Evolutionary conservation across 1,140 invertebrate genomes (phyloP), one percentile per base, ranked within the genome.

Genomic region (Parasteatoda tepidariorum): DNA sequence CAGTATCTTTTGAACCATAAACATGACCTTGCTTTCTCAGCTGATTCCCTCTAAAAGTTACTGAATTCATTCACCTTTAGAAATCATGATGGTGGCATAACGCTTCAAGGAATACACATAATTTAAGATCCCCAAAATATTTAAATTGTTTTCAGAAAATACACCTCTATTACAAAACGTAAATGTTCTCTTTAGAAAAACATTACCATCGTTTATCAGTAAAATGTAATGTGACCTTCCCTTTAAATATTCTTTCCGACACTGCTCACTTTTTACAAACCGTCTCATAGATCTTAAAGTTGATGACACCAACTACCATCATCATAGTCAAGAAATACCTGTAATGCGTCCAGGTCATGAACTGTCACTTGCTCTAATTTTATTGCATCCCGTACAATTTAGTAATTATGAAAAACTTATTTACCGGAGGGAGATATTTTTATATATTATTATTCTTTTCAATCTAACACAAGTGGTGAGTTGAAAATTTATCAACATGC

Each of bases 11-110:
- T 34, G 24, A 41, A 28, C 34, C 34, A 64, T 64, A 31, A 41
- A 76, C 38, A 54, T 64, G 59, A 64, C 73, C 73, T 76, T 76
- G 59, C 9, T 31, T 64, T 38, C 59, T 22, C 73, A 76, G 73
- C 34, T 62, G 73, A 59, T 15, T 31, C 41, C 59, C 34, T 61
- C 33, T 26, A 74, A 59, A 74, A 15, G 30, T 38, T 61, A 30
- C 55, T 48, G 71, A 30, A 74, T 74, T 59, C 57, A 74, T 74
- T 74, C 71, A 74, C 71, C 71, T 48, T 26, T 74, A 33, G 71
- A 26, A 61, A 30, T 61, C 55, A 74, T 9, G 54, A 61, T 61
- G 71, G 55, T 33, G 15, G 13, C 33, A 74, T n/a, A 18, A 61
- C 54, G 31, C 71, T 64, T 31, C 73, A 6, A 59, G 61, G 59